Base-by-base conservation (phyloP, 2,888 invertebrate species). In the Buathra laborator region DNA sequence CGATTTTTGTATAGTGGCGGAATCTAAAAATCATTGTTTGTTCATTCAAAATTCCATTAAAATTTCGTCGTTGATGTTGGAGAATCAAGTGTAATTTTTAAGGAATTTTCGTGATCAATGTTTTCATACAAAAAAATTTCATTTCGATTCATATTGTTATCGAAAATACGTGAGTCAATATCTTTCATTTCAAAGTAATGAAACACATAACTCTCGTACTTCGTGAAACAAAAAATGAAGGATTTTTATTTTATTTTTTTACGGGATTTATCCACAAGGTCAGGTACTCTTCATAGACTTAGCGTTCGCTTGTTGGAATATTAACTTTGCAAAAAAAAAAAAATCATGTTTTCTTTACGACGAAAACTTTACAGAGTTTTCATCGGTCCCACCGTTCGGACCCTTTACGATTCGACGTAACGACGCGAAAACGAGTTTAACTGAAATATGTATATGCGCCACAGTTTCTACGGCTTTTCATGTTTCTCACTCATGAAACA, bases 401-500 rank as follows among this genome's bases (percentile, higher is more conserved):
- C 32, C 29, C 59, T 32, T 62, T n/a, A 32, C 59, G 59, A 32
- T 29, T 62, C 32, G 32, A 6, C 59, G 32, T n/a, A 32, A 62
- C 37, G 19, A 56, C 53, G 32, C 6, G 53, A 6, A 56, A 44
- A 29, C 56, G 43, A 37, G 43, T 43, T 43, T n/a, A 43, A 43
- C 16, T 43, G 37, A 66, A 43, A 43, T 6, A 12, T n/a, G 14
- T 66, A 43, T 51, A 12, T n/a, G n/a, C 14, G n/a, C 4, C 19
- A 43, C 44, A 2, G 46, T 24, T n/a, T 9, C 24, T 7, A 29
- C 44, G 4, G 59, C 44, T 6, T 59, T 48, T 37, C 24, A 48
- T 32, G 48, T 46, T 78, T 14, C 59, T 24, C 37, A 37, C 10
- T 3, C 37, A 48, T 37, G 62, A 78, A 14, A 78, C 62, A 78